Conservation (phyloP, 2,113 vertebrate genomes). For the Daboia siamensis region DNA sequence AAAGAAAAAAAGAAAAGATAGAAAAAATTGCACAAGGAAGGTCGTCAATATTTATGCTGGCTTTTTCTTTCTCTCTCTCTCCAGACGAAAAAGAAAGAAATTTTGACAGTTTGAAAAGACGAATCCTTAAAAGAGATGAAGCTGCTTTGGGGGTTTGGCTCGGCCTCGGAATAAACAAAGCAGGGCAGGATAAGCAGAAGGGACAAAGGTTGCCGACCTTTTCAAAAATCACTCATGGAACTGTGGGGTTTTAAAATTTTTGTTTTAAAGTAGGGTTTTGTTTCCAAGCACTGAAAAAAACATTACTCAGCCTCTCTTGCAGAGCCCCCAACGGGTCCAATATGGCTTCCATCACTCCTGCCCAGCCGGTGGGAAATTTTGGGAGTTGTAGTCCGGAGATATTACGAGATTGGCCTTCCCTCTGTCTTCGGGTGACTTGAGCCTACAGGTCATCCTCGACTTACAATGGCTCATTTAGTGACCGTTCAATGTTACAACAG, state of each 20-base stretch:
- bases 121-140: neutral
- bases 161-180: neutral
- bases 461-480: neutral
- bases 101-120: neutral
- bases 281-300: neutral
- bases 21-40: neutral
- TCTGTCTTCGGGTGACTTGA: neutral
- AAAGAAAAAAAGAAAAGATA: neutral
- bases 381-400: neutral
- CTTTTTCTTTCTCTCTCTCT: neutral
- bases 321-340: neutral
- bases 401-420: neutral
- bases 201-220: neutral
- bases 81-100: neutral
- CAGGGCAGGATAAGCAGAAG: neutral
- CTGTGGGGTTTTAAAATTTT: neutral
- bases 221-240: neutral
- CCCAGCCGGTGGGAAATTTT: neutral
- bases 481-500: neutral
- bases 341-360: neutral
- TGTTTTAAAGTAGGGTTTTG: neutral
- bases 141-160: neutral
- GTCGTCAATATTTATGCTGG: neutral
- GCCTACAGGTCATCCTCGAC: neutral
- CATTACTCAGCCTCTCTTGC: neutral